Evolutionary conservation across 2,113 vertebrate genomes (phyloP).

Genomic region (Casuarius casuarius): DNA sequence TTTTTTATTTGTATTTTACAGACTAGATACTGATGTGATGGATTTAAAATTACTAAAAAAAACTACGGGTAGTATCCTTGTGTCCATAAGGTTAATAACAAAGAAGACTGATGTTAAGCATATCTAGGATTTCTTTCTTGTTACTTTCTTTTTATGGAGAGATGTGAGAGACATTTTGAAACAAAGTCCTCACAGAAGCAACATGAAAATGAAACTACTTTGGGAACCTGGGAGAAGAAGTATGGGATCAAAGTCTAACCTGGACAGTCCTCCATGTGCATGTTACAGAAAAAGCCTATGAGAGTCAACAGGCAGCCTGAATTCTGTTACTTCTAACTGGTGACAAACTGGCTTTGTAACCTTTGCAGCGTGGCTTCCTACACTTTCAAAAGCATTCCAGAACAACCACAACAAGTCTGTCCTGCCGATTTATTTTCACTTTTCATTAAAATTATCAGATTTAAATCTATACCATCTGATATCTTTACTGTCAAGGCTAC

Average conservation of each 20-base stretch:
- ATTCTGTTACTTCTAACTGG: not conserved
- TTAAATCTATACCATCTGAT: not conserved
- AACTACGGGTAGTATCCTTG: not conserved
- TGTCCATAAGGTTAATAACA: not conserved
- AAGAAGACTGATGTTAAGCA: not conserved
- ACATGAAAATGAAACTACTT: not conserved
- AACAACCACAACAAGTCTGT: not conserved
- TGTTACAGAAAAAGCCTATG: not conserved
- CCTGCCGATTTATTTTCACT: not conserved
- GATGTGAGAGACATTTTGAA: not conserved
- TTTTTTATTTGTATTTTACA: not conserved
- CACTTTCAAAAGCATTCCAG: not conserved
- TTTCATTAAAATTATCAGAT: not conserved
- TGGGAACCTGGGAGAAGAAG: not conserved
- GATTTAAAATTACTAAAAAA: not conserved
- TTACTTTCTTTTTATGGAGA: not conserved
- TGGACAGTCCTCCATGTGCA: not conserved
- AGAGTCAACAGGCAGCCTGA: not conserved
- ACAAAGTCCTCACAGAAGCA: not conserved
- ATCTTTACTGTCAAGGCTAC: not conserved
- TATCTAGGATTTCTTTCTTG: not conserved
- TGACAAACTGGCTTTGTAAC: not conserved
- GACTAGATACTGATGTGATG: not conserved
- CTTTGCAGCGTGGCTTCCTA: not conserved
- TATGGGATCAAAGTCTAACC: not conserved